These are phyloP conservation scores for Lithosia quadra DNA, from an alignment of 2,888 invertebrate species.

Conservation along the genomic window DNA sequence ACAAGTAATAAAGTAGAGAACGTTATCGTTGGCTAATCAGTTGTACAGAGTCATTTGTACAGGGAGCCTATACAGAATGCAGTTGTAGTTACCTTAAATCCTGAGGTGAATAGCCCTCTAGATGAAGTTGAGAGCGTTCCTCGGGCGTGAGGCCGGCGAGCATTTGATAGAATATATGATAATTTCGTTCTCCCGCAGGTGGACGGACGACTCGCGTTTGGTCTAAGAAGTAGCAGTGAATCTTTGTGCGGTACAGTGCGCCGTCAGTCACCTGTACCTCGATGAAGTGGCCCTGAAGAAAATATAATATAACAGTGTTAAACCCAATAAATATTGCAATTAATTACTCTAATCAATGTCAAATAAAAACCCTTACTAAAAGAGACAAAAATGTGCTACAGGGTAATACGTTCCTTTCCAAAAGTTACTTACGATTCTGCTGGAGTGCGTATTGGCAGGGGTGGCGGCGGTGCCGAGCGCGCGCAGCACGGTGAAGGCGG, in stretches of 20 bases:
- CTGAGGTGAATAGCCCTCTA: constrained; percentile 94
- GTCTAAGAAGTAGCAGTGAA: constrained; percentile 98
- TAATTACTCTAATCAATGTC: not conserved
- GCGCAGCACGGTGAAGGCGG: constrained; percentile 97
- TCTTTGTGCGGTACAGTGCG: constrained; percentile 97
- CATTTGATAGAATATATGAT: constrained; percentile 98
- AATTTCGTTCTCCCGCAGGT: constrained; percentile 95
- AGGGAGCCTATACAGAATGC: not conserved
- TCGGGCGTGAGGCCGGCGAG: constrained; percentile 95
- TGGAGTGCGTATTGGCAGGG: constrained; percentile 95
- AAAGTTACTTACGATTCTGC: constrained; percentile 93
- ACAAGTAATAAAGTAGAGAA: not conserved
- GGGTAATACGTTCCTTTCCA: no score
- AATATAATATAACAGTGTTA: not conserved
- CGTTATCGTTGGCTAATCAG: not conserved
- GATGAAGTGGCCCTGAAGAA: constrained; percentile 94
- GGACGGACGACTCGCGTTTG: constrained; percentile 96
- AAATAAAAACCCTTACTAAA: not conserved
- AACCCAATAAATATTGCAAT: not conserved
- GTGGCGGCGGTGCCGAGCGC: constrained; percentile 97
- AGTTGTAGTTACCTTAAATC: constrained; percentile 88
- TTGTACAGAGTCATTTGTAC: no score
- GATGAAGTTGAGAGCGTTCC: constrained; percentile 94
- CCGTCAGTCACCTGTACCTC: constrained; percentile 98
- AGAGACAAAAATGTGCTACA: not conserved